Conservation (phyloP, 2,113 vertebrate species). For the Leptocoma aspasia region DNA sequence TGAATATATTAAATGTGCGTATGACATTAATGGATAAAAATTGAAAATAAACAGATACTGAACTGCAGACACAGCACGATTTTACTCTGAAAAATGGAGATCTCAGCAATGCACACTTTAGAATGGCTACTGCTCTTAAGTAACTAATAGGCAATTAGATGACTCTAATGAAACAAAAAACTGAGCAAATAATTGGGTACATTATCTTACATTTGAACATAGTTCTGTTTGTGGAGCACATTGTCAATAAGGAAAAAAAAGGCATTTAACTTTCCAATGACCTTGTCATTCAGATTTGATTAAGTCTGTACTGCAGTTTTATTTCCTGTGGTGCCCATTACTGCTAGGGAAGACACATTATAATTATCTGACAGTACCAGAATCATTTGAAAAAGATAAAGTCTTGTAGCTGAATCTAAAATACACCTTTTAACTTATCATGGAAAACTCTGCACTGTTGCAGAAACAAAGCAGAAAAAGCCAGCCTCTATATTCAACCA, state of each 20-base stretch:
- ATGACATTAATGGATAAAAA: background rate
- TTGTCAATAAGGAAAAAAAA: background rate
- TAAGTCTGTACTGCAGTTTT: conserved; percentile 50
- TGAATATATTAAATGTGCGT: background rate
- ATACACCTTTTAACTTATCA: background rate
- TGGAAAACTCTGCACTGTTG: background rate
- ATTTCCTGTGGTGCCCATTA: conserved; percentile 60
- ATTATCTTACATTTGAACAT: conserved; percentile 14
- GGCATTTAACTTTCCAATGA: conserved; percentile 62
- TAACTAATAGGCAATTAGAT: conserved; percentile 52
- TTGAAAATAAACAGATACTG: background rate
- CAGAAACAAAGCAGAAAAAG: background rate
- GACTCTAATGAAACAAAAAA: conserved; percentile 26
- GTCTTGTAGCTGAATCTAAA: conserved; percentile 5
- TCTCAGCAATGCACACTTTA: background rate
- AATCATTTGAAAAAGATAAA: background rate
- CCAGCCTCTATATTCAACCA: background rate
- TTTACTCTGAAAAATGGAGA: conserved; percentile 6
- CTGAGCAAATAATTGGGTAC: background rate
- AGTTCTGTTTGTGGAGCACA: conserved; percentile 1
- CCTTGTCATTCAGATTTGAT: conserved; percentile 67
- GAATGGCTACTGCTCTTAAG: conserved; percentile 8
- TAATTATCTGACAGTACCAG: conserved; percentile 50
- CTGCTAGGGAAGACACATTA: conserved; percentile 37
- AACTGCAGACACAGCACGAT: background rate